Base-by-base conservation (phyloP, 2,113 vertebrate genomes). In the Sorex fumeus region DNA sequence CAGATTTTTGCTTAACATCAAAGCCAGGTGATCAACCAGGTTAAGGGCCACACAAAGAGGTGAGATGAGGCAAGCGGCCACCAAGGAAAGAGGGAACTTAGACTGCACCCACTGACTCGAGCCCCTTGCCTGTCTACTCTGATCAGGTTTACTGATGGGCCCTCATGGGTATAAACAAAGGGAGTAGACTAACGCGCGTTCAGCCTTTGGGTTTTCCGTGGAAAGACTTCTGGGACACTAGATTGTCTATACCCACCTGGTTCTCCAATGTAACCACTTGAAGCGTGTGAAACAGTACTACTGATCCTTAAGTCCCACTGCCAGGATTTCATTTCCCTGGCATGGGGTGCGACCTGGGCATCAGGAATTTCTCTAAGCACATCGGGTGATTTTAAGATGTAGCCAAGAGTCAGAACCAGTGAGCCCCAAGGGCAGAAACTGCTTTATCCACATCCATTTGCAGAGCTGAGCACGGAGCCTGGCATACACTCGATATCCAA, bases 1-100 rank as follows among this genome's bases (percentile, higher is more conserved):
- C 50, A 27, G 62, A 83, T 84, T 95, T 94, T 92, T 91, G 78
- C 89, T 95, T 84, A 70, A 87, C 90, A 91, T 87, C 93, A 67
- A 95, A 94, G 89, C 79, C 15, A 6, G 40, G 57, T 67, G 69
- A 93, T 86, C 90, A 94, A 92, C 15, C 67, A 86, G 94, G 93
- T 91, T 53, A 95, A 96, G 87, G 81, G 83, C 43, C 86, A 91
- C 78, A 53, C 12, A 4, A 30, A 50, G 0, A 45, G 36, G 36
- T 19, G 2, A 18, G 79, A 34, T 30, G 66, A 94, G 81, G 91
- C n/a, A 53, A 74, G 57, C 64, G 28, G 64, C 64, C 23, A 6
- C 53, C 0, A 40, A 0, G 5, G 57, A 71, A 62, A 86, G 23
- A n/a, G 5, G 16, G 18, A 30, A 9, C 1, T 0, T 30, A 1